Percentiles rank a stretch among this genome's conserved stretches.
Conservation (phyloP, 1,140 invertebrate genomes). For the Meloidogyne chitwoodi region DNA sequence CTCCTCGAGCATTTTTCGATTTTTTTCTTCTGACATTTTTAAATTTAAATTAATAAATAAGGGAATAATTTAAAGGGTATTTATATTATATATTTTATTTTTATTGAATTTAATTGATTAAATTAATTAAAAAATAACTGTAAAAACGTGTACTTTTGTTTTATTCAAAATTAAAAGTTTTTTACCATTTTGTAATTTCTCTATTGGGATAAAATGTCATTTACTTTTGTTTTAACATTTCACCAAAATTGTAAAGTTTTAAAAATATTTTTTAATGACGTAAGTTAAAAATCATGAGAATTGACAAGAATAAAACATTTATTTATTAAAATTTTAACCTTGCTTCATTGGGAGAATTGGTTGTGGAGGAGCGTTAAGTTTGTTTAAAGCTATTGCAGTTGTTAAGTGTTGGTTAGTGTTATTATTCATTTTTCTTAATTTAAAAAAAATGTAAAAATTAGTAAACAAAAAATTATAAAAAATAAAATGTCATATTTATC, state of each 20-base stretch:
- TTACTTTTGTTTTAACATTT: background rate
- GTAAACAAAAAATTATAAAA: no score
- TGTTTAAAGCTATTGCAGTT: background rate
- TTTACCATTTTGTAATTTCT: background rate
- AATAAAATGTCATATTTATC: no score
- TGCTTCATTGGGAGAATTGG: background rate
- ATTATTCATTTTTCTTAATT: background rate
- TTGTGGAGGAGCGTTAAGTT: background rate
- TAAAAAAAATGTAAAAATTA: no score
- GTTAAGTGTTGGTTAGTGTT: background rate
- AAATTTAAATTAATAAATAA: background rate
- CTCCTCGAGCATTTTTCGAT: constrained; percentile 20
- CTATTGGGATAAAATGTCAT: background rate
- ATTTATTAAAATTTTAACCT: no score
- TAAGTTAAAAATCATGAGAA: background rate
- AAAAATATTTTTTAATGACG: background rate
- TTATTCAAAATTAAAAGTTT: no score
- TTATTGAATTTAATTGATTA: no score
- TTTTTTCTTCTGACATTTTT: constrained; percentile 21
- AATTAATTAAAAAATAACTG: no score
- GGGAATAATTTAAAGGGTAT: no score
- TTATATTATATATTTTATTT: no score
- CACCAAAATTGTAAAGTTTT: background rate
- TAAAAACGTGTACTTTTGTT: no score
- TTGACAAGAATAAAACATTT: no score